Percentiles rank a stretch among this genome's conserved stretches.
Evolutionary conservation across 2,113 vertebrate species (phyloP).

Genomic region (Apeltes quadracus): DNA sequence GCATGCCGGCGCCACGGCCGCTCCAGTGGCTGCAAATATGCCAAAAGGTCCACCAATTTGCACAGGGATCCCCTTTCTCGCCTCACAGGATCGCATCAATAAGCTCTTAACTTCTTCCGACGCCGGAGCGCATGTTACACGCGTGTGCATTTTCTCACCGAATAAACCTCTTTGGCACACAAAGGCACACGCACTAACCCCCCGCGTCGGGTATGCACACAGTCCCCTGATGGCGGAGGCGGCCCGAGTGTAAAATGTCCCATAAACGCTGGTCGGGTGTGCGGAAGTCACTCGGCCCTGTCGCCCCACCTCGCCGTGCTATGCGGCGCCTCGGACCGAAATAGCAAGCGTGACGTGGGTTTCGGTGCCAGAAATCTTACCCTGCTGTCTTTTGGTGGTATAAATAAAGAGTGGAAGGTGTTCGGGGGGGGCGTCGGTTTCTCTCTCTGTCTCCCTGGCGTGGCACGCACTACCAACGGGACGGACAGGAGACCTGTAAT

Average conservation of each 20-base stretch:
- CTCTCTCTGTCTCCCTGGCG: conserved; percentile 40
- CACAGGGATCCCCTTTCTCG: conserved; percentile 41
- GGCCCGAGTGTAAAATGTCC: conserved; percentile 53
- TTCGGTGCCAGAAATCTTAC: conserved; percentile 85
- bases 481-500: too few relatives aligned
- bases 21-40: conserved; percentile 31
- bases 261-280: conserved; percentile 34
- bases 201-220: not conserved
- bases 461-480: too few relatives aligned
- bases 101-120: conserved; percentile 39
- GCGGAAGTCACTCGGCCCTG: conserved; percentile 64
- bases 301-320: conserved; percentile 72
- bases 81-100: conserved; percentile 63
- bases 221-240: conserved; percentile 8
- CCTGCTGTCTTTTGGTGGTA: conserved; percentile 69
- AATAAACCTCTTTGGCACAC: not conserved
- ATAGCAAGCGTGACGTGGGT: conserved; percentile 80
- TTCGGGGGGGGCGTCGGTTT: conserved; percentile 12
- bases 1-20: conserved; percentile 27
- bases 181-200: not conserved
- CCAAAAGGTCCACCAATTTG: conserved; percentile 18
- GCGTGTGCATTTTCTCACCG: not conserved
- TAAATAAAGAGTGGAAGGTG: conserved; percentile 63
- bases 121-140: not conserved
- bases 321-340: conserved; percentile 76